Evolutionary conservation across 2,113 vertebrate genomes (phyloP), one percentile per base, ranked within the genome.

Genomic region (Loxodonta africana): DNA sequence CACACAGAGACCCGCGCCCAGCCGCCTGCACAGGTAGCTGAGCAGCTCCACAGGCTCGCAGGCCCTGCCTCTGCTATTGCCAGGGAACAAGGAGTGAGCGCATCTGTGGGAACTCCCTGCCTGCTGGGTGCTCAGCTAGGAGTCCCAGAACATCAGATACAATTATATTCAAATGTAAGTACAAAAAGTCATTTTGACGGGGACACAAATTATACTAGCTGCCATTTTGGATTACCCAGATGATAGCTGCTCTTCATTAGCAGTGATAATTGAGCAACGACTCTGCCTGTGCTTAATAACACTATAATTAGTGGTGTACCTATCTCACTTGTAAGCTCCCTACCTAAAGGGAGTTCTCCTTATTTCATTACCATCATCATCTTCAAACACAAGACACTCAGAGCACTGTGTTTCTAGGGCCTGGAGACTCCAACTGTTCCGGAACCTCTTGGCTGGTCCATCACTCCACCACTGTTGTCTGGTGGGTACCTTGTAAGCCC

Each of bases 131-230:
- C 92, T 77, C 96, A 80, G 88, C 77, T 51, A 90, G n/a, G 62
- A 88, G 84, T 76, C 90, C 94, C 92, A 77, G 91, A 81, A 88
- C 83, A 95, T 85, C 93, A 93, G 93, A 46, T 65, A 84, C 93
- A 90, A 96, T 93, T 93, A 94, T 85, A 91, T 92, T 92, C 93
- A 90, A 88, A 86, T 90, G 84, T 88, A 95, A 97, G 87, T 80
- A 92, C 90, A 95, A 94, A 97, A 95, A 96, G 76, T 84, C 87
- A 95, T 94, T 94, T 94, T 71, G 84, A 95, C 65, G 90, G 0
- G 3, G 84, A 88, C 92, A 95, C 88, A 93, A 97, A 97, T 92
- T 33, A 84, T 86, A 83, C 93, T 86, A n/a, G 65, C 91, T 94
- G 95, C 95, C 94, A 85, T 92, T 84, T 86, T 95, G 71, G 60